These are phyloP conservation scores for Rhinoptilus africanus DNA, from an alignment of 2,113 vertebrate species.

Conservation along the genomic window DNA sequence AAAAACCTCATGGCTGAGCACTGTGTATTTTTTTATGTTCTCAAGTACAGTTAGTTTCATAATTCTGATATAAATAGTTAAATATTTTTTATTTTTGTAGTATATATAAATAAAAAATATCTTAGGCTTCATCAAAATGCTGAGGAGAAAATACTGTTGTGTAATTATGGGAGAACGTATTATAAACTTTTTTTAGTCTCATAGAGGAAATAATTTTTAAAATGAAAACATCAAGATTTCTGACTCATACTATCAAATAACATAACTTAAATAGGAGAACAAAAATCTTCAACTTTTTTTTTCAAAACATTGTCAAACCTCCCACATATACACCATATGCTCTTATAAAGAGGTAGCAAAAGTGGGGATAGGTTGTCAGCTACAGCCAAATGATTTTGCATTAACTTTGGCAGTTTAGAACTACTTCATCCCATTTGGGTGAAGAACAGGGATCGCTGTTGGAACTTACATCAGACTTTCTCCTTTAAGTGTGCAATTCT, in stretches of 20 bases:
- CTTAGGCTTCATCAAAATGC: neutral
- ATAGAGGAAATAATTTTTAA: neutral
- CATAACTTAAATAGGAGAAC: neutral
- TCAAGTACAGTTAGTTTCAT: neutral
- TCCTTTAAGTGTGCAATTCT: neutral
- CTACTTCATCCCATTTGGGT: neutral
- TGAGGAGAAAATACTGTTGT: neutral
- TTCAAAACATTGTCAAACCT: neutral
- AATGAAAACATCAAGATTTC: neutral
- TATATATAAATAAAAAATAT: neutral
- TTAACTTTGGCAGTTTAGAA: neutral
- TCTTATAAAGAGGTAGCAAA: conserved; percentile 6
- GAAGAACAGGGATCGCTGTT: neutral
- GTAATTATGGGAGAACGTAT: neutral
- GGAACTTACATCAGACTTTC: neutral
- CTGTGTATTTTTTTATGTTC: neutral
- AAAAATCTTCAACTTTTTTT: neutral
- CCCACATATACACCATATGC: neutral
- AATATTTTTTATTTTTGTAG: neutral
- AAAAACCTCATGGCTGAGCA: neutral
- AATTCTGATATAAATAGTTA: neutral
- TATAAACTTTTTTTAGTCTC: neutral
- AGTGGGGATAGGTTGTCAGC: neutral
- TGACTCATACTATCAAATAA: neutral
- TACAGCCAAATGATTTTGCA: neutral